Base-by-base conservation (phyloP, 2,797 vertebrate species). In the Picus viridis region DNA sequence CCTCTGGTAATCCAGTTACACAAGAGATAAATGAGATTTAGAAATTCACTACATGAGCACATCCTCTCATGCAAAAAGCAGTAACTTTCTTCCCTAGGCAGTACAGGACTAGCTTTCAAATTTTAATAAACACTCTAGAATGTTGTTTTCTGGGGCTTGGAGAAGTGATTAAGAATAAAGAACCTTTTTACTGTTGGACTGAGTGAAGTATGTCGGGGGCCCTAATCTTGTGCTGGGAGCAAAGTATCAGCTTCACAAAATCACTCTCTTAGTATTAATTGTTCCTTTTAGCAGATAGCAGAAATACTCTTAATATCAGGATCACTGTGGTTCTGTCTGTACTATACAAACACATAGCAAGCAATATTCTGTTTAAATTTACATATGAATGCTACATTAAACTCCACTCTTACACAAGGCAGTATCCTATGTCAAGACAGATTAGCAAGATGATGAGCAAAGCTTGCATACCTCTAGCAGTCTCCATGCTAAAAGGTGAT, bases 21-120 rank as follows among this genome's bases (percentile, higher is more conserved):
- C 43, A 81, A 83, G 70, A 93, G 80, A 88, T 63, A 94, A 95
- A 92, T 77, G 84, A 95, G 86, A 90, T 90, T 92, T 73, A 85
- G 90, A 83, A 85, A 83, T 89, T 82, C 53, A 72, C 67, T 88
- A 36, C 54, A 67, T 81, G 88, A 92, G 63, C n/a, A 78, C 3
- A 6, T 90, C 51, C 72, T 91, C 32, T 90, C 27, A 63, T 61
- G 70, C 70, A 86, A 89, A 93, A 92, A 72, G 67, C 67, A 89
- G 4, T 91, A 89, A 67, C 30, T 89, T 89, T 75, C 73, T 78
- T 96, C 85, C 70, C 49, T 78, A 91, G 91, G 85, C 79, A 81
- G 47, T 75, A 88, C 47, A 92, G 73, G 77, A 88, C 56, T 86
- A 75, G 56, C 59, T 89, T 73, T 91, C 85, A 75, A 64, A 92